Conservation (phyloP, 2,888 invertebrate genomes). For the Boloria euphrosyne region DNA sequence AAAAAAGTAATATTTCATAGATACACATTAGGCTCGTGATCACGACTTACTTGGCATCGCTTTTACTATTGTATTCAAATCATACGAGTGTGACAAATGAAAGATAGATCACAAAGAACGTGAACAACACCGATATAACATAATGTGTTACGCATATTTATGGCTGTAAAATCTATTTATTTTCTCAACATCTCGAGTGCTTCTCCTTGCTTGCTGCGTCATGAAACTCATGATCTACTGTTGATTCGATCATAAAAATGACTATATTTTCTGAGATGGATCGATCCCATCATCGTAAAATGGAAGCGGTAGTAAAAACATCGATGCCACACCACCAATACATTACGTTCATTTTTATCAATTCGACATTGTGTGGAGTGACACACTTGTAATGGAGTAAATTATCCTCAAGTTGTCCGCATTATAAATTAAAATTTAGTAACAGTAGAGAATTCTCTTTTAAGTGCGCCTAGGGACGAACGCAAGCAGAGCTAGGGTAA, state of each 20-base stretch:
- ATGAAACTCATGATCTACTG: conserved; percentile 44
- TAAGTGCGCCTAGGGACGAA: neutral
- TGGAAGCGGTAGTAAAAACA: conserved; percentile 62
- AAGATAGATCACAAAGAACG: conserved; percentile 8
- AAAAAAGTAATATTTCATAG: neutral
- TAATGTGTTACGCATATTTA: conserved; percentile 3
- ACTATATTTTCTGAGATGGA: conserved; percentile 65
- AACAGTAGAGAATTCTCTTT: neutral
- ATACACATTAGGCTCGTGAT: conserved; percentile 5
- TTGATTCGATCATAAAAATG: conserved; percentile 64
- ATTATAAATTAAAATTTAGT: neutral
- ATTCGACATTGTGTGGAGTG: conserved; percentile 28
- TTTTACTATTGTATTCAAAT: conserved; percentile 44
- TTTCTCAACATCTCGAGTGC: conserved; percentile 42
- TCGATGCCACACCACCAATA: conserved; percentile 54
- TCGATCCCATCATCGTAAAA: conserved; percentile 73
- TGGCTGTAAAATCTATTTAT: conserved; percentile 28
- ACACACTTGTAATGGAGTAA: conserved; percentile 13
- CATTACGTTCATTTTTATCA: conserved; percentile 41
- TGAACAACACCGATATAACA: conserved; percentile 5
- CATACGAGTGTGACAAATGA: conserved; percentile 28
- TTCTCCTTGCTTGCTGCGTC: conserved; percentile 45
- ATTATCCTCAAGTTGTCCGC: conserved; percentile 7
- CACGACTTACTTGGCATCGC: conserved; percentile 11
- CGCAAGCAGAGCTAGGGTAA: too few relatives aligned